Percentiles rank a stretch among this genome's conserved stretches.
Conservation (phyloP, 2,113 vertebrate species). For the Xenopus laevis region DNA sequence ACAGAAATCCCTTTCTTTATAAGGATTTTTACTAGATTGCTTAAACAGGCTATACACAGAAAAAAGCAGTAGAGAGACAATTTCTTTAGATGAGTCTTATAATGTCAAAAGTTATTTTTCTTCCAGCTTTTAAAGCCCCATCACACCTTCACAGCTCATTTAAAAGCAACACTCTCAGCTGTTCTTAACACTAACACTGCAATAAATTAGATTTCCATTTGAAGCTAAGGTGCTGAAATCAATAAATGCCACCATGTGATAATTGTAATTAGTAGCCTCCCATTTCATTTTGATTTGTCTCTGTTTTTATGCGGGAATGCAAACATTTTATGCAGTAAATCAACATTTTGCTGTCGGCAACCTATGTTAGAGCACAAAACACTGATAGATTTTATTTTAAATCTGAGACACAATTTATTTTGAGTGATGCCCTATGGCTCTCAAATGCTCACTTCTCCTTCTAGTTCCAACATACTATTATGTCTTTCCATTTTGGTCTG, state of each 20-base stretch:
- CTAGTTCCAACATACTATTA: background rate
- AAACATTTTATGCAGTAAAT: constrained; percentile 8
- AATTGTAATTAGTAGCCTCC: constrained; percentile 3
- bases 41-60: no score
- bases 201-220: constrained; percentile 2
- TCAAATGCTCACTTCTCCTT: background rate
- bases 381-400: background rate
- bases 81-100: background rate
- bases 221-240: constrained; percentile 2
- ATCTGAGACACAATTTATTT: constrained; percentile 12
- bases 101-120: background rate
- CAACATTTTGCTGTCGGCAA: background rate
- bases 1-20: no score
- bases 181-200: background rate
- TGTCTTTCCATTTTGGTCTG: constrained; percentile 10
- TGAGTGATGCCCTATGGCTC: constrained; percentile 15
- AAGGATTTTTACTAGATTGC: no score
- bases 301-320: constrained; percentile 1
- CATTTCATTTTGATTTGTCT: background rate
- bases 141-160: background rate
- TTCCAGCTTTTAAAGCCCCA: background rate
- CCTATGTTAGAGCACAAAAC: background rate
- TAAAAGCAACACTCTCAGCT: background rate
- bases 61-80: background rate
- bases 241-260: constrained; percentile 5